A percentile compares a stretch with the other conserved stretches of the same genome.
These are phyloP conservation scores for Colletes gigas DNA, from an alignment of 1,140 invertebrate species.

Conservation along the genomic window DNA sequence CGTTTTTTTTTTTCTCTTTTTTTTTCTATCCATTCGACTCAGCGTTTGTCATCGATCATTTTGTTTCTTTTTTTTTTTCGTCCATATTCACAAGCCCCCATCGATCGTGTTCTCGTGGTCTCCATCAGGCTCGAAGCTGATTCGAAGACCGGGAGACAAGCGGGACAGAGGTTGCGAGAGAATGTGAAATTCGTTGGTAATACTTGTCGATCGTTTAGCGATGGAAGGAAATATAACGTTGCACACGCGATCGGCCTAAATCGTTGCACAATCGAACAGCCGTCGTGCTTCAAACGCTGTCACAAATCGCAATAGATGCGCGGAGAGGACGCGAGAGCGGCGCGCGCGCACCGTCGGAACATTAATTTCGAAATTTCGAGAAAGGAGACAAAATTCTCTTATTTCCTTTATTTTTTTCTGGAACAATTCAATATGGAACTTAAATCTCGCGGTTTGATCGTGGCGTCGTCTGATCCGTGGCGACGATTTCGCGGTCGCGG, in stretches of 20 bases:
- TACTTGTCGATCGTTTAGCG: slow-evolving; percentile 39
- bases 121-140: slow-evolving; percentile 10
- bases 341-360: slow-evolving; percentile 8
- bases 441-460: too few relatives aligned
- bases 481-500: too few relatives aligned
- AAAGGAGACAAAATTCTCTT: too few relatives aligned
- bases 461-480: too few relatives aligned
- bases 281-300: slow-evolving; percentile 60
- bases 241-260: slow-evolving; percentile 48
- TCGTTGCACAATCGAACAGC: slow-evolving; percentile 61
- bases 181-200: slow-evolving; percentile 19
- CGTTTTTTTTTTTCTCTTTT: neutral
- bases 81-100: slow-evolving; percentile 20
- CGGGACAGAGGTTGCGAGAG: neutral
- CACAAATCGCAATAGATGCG: slow-evolving; percentile 50
- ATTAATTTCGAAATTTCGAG: slow-evolving; percentile 1
- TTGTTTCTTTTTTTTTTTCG: neutral
- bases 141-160: neutral
- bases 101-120: neutral
- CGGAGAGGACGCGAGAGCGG: slow-evolving; percentile 33
- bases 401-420: too few relatives aligned
- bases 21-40: slow-evolving; percentile 15
- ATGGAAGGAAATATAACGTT: slow-evolving; percentile 36
- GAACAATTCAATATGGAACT: too few relatives aligned
- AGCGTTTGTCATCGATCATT: neutral